Conservation (phyloP, 2,888 invertebrate species). For the Osmoderma eremita region DNA sequence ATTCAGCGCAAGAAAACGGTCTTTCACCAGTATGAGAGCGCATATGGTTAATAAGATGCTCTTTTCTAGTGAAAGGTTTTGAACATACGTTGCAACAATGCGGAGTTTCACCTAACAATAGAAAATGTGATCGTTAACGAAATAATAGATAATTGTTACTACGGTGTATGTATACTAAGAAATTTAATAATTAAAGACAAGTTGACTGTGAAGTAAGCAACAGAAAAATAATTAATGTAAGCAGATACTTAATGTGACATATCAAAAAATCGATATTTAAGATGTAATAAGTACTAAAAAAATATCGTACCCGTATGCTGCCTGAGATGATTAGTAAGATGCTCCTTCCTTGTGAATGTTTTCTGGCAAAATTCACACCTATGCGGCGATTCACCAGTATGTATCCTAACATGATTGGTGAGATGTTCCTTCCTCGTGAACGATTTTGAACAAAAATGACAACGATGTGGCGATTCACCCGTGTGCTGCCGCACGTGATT, state of each 20-base stretch:
- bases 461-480: constrained; percentile 87
- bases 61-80: constrained; percentile 79
- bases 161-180: too few species aligned
- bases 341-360: constrained; percentile 77
- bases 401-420: constrained; percentile 80
- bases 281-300: background rate
- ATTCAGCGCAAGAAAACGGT: constrained; percentile 85
- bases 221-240: too few species aligned
- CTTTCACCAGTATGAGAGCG: constrained; percentile 80
- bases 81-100: constrained; percentile 79
- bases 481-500: constrained; percentile 90
- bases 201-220: too few species aligned
- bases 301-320: constrained; percentile 69
- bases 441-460: constrained; percentile 85
- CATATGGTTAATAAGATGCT: constrained; percentile 80
- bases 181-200: too few species aligned
- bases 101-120: constrained; percentile 68
- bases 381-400: constrained; percentile 76
- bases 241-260: too few species aligned
- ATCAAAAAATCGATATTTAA: too few species aligned
- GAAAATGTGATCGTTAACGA: too few species aligned
- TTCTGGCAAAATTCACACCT: constrained; percentile 77
- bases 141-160: background rate
- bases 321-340: constrained; percentile 76
- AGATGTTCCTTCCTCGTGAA: constrained; percentile 89